Percentiles rank a stretch among this genome's conserved stretches.
These are phyloP conservation scores for Gasteruption jaculator DNA, from an alignment of 2,888 invertebrate genomes.

Conservation along the genomic window DNA sequence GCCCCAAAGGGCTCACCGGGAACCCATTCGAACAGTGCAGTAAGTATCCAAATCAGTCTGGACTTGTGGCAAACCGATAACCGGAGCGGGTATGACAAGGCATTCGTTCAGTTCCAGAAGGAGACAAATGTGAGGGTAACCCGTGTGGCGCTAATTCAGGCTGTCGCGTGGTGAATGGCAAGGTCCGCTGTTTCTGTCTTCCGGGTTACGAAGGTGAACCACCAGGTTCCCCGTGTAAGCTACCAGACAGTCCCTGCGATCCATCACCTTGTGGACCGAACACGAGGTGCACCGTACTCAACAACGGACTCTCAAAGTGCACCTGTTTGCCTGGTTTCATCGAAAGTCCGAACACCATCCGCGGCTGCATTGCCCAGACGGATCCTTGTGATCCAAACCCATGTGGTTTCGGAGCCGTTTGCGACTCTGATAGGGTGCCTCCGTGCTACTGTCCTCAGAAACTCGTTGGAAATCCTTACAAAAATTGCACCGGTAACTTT, in stretches of 20 bases:
- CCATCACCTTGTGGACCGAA: conserved; percentile 86
- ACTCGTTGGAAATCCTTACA: conserved; percentile 78
- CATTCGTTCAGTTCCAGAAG: conserved; percentile 73
- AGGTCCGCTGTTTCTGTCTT: conserved; percentile 81
- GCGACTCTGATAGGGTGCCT: conserved; percentile 73
- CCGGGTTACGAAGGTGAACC: conserved; percentile 85
- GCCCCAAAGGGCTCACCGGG: conserved; percentile 84
- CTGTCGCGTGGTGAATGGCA: conserved; percentile 70
- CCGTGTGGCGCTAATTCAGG: conserved; percentile 82
- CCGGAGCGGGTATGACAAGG: no score
- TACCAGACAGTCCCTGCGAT: conserved; percentile 76
- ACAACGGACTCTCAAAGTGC: conserved; percentile 81
- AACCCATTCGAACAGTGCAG: conserved; percentile 89
- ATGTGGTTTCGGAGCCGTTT: conserved; percentile 74
- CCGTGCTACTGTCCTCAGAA: conserved; percentile 84
- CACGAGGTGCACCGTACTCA: conserved; percentile 74
- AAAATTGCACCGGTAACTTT: conserved; percentile 60
- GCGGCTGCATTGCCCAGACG: conserved; percentile 75
- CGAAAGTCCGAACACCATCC: conserved; percentile 82
- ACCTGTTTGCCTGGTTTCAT: conserved; percentile 78
- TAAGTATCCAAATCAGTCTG: conserved; percentile 59
- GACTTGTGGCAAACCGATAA: neutral
- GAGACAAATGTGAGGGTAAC: conserved; percentile 77
- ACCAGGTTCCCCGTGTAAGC: conserved; percentile 65
- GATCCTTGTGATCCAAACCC: conserved; percentile 81